A percentile compares a stretch with the other conserved stretches of the same genome.
Evolutionary conservation across 2,113 vertebrate genomes (phyloP).

Genomic region (Nesoenas mayeri): DNA sequence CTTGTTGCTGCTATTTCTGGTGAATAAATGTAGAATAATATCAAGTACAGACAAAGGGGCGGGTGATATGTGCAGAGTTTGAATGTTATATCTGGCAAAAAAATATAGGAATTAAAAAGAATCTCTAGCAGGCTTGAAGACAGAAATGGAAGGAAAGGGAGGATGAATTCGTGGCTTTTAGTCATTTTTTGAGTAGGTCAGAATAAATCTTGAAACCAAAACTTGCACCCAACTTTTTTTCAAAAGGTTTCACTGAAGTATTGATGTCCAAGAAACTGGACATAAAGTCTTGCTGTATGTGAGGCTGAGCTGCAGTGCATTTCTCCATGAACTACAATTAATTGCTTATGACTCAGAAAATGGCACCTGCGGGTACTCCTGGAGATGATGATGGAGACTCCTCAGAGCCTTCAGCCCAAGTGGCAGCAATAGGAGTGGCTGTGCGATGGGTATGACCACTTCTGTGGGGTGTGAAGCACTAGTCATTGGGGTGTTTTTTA

Average conservation of each 20-base stretch:
- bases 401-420: neutral
- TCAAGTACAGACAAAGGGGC: neutral
- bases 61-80: neutral
- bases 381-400: neutral
- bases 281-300: neutral
- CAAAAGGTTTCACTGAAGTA: neutral
- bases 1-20: neutral
- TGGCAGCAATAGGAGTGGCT: neutral
- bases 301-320: neutral
- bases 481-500: neutral
- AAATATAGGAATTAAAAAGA: neutral
- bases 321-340: neutral
- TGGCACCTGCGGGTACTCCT: neutral
- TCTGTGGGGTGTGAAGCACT: neutral
- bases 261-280: neutral
- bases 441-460: neutral
- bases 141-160: neutral
- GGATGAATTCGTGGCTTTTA: neutral
- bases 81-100: neutral
- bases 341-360: neutral
- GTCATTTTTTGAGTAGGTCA: neutral
- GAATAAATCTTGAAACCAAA: neutral
- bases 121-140: neutral
- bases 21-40: neutral
- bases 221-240: neutral